Evolutionary conservation across 2,888 invertebrate genomes (phyloP).

Genomic region (Eristalis pertinax): DNA sequence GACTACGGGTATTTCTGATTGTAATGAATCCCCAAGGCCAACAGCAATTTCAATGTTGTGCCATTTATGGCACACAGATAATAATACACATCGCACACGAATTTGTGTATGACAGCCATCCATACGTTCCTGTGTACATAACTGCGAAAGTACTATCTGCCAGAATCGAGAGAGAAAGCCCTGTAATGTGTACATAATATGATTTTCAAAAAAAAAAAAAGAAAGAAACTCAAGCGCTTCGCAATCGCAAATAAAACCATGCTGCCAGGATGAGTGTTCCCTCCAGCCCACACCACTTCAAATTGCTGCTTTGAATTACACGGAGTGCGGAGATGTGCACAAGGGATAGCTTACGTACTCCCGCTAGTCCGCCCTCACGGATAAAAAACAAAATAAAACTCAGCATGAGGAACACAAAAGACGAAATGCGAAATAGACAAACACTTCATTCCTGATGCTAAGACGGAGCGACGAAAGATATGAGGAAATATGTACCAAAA

Average conservation of each 20-base stretch:
- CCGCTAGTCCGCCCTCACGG: constrained; percentile 3
- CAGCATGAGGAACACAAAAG: constrained; percentile 44
- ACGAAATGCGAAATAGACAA: constrained; percentile 60
- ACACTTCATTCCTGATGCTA: constrained; percentile 38
- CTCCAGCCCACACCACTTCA: background rate
- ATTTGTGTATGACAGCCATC: constrained; percentile 46
- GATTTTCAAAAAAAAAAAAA: constrained; percentile 47
- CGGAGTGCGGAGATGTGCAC: constrained; percentile 9
- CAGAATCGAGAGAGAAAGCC: constrained; percentile 50
- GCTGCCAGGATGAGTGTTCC: constrained; percentile 42
- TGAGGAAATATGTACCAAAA: constrained; percentile 62
- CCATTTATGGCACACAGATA: constrained; percentile 71
- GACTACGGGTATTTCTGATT: constrained; percentile 19
- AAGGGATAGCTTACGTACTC: constrained; percentile 36
- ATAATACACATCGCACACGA: constrained; percentile 66
- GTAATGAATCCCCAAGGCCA: constrained; percentile 71
- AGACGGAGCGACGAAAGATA: constrained; percentile 9
- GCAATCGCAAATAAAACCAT: constrained; percentile 66
- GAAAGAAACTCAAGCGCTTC: constrained; percentile 63
- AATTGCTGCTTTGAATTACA: background rate
- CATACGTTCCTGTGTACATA: constrained; percentile 55
- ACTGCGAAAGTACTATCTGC: constrained; percentile 53
- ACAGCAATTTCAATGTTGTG: constrained; percentile 64
- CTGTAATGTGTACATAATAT: constrained; percentile 70
- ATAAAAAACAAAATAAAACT: constrained; percentile 23